These are phyloP conservation scores for Gephyroberyx darwinii DNA, from an alignment of 2,797 vertebrate genomes.

Conservation along the genomic window DNA sequence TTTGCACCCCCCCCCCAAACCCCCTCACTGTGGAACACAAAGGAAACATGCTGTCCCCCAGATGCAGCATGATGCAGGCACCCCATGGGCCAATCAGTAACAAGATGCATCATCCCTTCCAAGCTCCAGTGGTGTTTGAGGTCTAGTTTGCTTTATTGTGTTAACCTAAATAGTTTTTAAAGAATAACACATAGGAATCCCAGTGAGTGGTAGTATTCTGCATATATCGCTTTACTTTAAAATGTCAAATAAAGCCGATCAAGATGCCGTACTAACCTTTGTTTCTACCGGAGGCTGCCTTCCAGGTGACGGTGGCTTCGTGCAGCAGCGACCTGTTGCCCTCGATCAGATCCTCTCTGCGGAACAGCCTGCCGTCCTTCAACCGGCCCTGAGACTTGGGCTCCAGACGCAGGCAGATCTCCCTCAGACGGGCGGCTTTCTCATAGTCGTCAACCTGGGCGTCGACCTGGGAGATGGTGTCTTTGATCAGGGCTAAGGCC, in stretches of 20 bases:
- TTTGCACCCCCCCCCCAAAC: no score
- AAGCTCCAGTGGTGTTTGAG: no score
- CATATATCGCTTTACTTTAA: no score
- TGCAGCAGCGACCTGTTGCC: conserved; percentile 77
- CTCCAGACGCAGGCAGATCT: conserved; percentile 86
- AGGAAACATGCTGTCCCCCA: no score
- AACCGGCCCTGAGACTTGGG: conserved; percentile 83
- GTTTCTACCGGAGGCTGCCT: conserved; percentile 82
- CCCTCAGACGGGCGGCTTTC: conserved; percentile 82
- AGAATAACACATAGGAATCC: no score
- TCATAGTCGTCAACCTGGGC: conserved; percentile 83
- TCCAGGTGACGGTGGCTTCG: conserved; percentile 87
- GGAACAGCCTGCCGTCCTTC: conserved; percentile 84
- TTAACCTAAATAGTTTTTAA: no score
- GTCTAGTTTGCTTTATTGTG: no score
- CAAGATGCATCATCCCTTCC: no score
- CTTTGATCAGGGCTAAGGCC: conserved; percentile 87
- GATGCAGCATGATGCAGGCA: no score
- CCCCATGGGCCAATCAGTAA: no score
- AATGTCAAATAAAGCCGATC: neutral
- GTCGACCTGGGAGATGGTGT: conserved; percentile 88
- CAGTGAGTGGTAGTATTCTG: no score
- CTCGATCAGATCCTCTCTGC: conserved; percentile 85
- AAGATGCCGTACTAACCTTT: conserved; percentile 85
- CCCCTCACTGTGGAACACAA: no score